These are phyloP conservation scores for Sympetrum striolatum DNA, from an alignment of 2,888 invertebrate genomes.

Conservation along the genomic window DNA sequence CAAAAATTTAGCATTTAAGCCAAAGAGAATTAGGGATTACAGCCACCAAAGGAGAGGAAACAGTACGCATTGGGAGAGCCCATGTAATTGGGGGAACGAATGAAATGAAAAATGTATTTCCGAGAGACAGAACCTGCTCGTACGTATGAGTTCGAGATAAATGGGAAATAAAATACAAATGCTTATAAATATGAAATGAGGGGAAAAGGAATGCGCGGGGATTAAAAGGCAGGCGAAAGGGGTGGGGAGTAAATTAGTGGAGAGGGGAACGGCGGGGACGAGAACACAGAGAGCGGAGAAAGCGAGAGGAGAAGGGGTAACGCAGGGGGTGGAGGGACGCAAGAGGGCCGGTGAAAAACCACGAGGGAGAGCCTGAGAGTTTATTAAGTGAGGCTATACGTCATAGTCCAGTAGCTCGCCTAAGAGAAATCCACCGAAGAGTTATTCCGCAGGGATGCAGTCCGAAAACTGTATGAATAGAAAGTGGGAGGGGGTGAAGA, in stretches of 20 bases:
- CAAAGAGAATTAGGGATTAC: too few relatives aligned
- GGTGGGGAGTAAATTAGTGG: too few relatives aligned
- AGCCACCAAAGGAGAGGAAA: too few relatives aligned
- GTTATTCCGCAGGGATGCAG: background rate
- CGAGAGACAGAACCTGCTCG: too few relatives aligned
- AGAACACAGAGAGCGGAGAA: background rate
- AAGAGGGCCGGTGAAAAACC: background rate
- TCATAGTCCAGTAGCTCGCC: conserved; percentile 13
- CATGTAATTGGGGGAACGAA: too few relatives aligned
- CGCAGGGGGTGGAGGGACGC: background rate
- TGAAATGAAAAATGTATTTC: too few relatives aligned
- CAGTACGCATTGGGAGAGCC: too few relatives aligned
- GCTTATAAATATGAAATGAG: background rate
- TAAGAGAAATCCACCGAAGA: background rate
- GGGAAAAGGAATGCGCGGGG: background rate
- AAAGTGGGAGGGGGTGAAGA: background rate
- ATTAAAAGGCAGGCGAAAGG: too few relatives aligned
- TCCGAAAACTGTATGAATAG: conserved; percentile 5
- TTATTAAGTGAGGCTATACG: conserved; percentile 24
- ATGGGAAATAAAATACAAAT: too few relatives aligned
- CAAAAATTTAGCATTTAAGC: too few relatives aligned
- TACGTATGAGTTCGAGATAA: too few relatives aligned
- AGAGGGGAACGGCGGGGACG: too few relatives aligned
- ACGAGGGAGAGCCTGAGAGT: background rate
- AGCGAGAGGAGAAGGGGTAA: background rate